Base-by-base conservation (phyloP, 1,140 invertebrate genomes). In the Hypsibius dujardini region DNA sequence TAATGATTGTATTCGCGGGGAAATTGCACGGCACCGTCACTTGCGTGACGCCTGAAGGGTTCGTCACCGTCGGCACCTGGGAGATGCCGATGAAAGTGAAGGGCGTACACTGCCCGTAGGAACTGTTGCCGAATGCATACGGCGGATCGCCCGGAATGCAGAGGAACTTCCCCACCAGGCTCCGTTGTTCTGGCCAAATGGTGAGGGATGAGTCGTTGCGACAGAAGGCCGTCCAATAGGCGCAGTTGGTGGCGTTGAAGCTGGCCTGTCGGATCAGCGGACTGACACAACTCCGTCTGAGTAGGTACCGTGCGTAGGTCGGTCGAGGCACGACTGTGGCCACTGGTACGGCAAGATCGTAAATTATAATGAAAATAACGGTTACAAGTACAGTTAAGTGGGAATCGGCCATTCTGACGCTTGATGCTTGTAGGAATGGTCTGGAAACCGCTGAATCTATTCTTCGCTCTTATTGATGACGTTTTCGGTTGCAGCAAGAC, bases 41-140 rank as follows among this genome's bases (percentile, higher is more conserved):
- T 42, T 67, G 7, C 3, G 3, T 42, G 62, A 67, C 45, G 7
- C 62, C 62, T 42, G 42, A 7, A 7, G 3, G 12, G 62, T 67
- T 42, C 3, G 45, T 42, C 62, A 67, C 3, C 7, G 62, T 67
- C 12, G 62, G 62, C 3, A 67, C 62, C 42, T 14, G 12, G 7
- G 7, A 3, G 45, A 67, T 42, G 7, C 42, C 62, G 7, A 3
- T 67, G 62, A 67, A 67, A 14, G 62, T 67, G 42, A 14, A 67
- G 7, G 62, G 62, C 12, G 12, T 67, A 67, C 62, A 67, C 62
- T 67, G 62, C 7, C 62, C 62, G 42, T 67, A 67, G 3, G 62
- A 14, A 42, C 45, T 67, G 3, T 14, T 7, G 3, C 62, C 62
- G 62, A 67, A 67, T 67, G 62, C 62, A 42, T 67, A 67, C 7